Evolutionary conservation across 2,113 vertebrate species (phyloP), one percentile per base, ranked within the genome.

Genomic region (Caretta caretta): DNA sequence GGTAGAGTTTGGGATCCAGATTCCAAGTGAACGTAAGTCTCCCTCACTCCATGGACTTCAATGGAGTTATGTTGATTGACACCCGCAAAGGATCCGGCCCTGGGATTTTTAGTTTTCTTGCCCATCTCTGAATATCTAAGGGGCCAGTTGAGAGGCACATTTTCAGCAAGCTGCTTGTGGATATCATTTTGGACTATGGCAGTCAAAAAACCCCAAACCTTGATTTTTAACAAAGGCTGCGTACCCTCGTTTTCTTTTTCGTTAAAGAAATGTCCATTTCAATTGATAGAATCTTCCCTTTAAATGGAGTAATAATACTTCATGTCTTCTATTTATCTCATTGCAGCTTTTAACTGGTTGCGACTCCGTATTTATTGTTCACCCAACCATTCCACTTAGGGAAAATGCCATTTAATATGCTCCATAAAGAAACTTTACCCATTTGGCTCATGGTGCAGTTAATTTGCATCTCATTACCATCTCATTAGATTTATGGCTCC

Each of bases 391-490:
- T 93, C 65, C 97, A 96, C 96, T 97, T 95, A 94, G 95, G 96
- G 96, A 98, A 97, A 98, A 95, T 35, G 95, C 97, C 93, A 96
- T 96, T 97, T 98, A 97, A 96, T 96, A 94, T 92, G 97, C 97
- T 98, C 96, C 97, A 96, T 98, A 98, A 98, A 97, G 95, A 98
- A 98, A 98, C 97, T 98, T 98, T 98, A 98, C 91, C 95, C 96
- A 94, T 97, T 97, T 97, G 95, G 97, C 96, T 98, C 95, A 92
- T 97, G 93, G 92, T 98, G 94, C 81, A 97, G 93, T 97, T 99
- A 98, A 98, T 98, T 98, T 98, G 98, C 98, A 98, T 98, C 80
- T 97, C 94, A 99, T 98, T 99, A 98, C 97, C 97, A 98, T 98
- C 92, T 98, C 97, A 98, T 99, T 98, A 98, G 97, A 98, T 98